Evolutionary conservation across 2,888 invertebrate species (phyloP), one percentile per base, ranked within the genome.

Genomic region (Omphaloscelis lunosa): DNA sequence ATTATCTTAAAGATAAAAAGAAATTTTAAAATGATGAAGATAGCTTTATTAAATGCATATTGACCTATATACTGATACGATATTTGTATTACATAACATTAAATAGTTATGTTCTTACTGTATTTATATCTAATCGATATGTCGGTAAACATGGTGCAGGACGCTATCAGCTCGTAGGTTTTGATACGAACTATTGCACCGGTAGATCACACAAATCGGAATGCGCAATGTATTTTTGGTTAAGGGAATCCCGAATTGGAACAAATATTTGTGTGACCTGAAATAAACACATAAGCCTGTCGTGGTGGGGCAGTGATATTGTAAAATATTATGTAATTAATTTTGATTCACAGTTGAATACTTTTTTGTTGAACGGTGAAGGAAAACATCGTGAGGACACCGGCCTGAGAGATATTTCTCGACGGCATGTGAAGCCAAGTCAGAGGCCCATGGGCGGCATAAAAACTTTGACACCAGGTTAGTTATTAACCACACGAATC

Each of bases 51-150:
- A 56, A 72, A n/a, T 74, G 59, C 70, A 80, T 80, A 67, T 63
- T 71, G 83, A 78, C 73, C 86, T 72, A 71, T 68, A 83, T 80
- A 68, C 17, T 67, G 48, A 72, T 77, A 72, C 2, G 23, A 45
- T 51, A 23, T 45, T 69, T 51, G 34, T 70, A 62, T 72, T 72
- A 72, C 66, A 76, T 76, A 82, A 85, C 48, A 51, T 71, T 34
- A 41, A 45, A 72, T 45, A 76, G 82, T 72, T 80, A 75, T 34
- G 45, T 27, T 81, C 58, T 72, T 76, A 65, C 56, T 58, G 23
- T 74, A 45, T n/a, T 45, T 23, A 56, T 68, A 41, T 81, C 41
- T 72, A 72, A 76, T 82, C 82, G 45, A 41, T 53, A 9, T 12
- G 17, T 41, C 39, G 39, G 51, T 65, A 68, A 84, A 79, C 23